Conservation (phyloP, 2,888 invertebrate species). For the Meloe dianella region DNA sequence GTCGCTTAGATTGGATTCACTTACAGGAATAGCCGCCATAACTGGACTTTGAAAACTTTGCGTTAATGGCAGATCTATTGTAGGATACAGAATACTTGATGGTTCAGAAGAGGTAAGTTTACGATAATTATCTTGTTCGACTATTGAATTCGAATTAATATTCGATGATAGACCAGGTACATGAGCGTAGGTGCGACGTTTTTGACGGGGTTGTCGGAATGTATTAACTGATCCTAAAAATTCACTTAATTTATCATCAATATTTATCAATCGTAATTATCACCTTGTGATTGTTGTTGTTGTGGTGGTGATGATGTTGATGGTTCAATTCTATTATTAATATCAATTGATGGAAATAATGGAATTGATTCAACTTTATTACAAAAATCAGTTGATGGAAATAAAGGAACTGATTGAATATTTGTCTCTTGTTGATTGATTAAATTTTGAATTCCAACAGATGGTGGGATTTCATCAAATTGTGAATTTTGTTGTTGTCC, state of each 20-base stretch:
- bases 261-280: neutral
- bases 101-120: conserved; percentile 44
- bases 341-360: conserved; percentile 37
- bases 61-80: conserved; percentile 19
- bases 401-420: conserved; percentile 32
- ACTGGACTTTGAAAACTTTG: conserved; percentile 38
- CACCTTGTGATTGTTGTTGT: neutral
- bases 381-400: conserved; percentile 37
- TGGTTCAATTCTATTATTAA: neutral
- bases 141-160: conserved; percentile 23
- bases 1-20: conserved; percentile 36
- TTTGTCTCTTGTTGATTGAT: conserved; percentile 40
- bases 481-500: conserved; percentile 25
- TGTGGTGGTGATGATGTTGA: neutral
- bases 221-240: conserved; percentile 57
- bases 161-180: conserved; percentile 69
- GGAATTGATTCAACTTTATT: conserved; percentile 38
- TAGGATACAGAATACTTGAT: conserved; percentile 28
- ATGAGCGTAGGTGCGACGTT: conserved; percentile 77
- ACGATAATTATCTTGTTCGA: conserved; percentile 29
- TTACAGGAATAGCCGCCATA: conserved; percentile 49
- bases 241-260: conserved; percentile 15
- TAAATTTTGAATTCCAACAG: conserved; percentile 44
- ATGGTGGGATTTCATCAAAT: conserved; percentile 35
- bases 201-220: conserved; percentile 71